These are phyloP conservation scores for Labeo catla DNA, from an alignment of 2,113 vertebrate genomes.

Conservation along the genomic window DNA sequence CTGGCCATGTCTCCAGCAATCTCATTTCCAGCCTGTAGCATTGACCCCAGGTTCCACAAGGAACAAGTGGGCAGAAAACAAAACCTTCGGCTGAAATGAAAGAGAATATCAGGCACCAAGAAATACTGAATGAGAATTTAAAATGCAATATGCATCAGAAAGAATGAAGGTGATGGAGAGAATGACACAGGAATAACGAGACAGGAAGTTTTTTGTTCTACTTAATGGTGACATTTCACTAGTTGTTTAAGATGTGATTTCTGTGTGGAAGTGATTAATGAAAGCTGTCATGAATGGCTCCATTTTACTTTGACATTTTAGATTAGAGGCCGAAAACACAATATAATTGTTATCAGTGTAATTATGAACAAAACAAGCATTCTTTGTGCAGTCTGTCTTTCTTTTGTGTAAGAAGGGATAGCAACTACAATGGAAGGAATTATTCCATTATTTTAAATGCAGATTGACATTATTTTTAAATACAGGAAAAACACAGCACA, in stretches of 20 bases:
- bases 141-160: neutral
- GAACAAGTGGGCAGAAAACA: neutral
- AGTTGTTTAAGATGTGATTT: neutral
- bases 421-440: neutral
- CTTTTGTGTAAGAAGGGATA: neutral
- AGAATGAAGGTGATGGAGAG: neutral
- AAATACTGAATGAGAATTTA: neutral
- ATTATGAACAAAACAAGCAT: slow-evolving; percentile 4
- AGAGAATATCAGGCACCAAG: neutral
- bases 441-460: neutral
- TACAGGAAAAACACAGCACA: neutral
- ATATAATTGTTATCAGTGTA: neutral
- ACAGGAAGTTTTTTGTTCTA: slow-evolving; percentile 20
- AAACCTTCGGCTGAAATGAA: neutral
- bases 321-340: neutral
- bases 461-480: neutral
- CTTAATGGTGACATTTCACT: neutral
- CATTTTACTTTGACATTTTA: neutral
- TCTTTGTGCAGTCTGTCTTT: neutral
- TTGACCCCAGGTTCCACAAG: neutral
- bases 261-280: neutral
- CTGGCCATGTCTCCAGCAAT: neutral
- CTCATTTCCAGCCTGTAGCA: neutral
- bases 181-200: neutral
- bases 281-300: neutral